These are phyloP conservation scores for Drosophila punjabiensis DNA, from an alignment of 1,140 invertebrate genomes.

Conservation along the genomic window DNA sequence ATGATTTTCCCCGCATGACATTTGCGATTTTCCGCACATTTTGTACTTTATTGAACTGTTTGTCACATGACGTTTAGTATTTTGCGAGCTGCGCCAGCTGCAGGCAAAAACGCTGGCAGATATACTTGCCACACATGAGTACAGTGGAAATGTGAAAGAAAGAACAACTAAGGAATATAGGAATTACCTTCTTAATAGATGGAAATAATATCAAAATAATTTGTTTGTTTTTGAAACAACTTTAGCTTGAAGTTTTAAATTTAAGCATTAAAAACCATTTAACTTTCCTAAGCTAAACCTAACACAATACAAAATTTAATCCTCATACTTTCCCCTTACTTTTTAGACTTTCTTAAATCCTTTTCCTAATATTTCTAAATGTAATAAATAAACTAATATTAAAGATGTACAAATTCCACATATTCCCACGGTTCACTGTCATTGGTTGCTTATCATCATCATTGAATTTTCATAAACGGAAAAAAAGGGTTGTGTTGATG, in stretches of 20 bases:
- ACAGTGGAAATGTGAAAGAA: not conserved
- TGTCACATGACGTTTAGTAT: conserved; percentile 74
- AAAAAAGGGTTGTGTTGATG: conserved; percentile 6
- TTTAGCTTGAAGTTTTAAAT: not conserved
- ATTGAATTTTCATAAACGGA: conserved; percentile 30
- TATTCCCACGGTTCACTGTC: not conserved
- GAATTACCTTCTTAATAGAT: not conserved
- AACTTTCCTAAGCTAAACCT: not conserved
- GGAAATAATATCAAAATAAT: not conserved
- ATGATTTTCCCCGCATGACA: conserved; percentile 76
- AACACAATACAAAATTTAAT: too few relatives aligned
- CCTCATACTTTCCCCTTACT: not conserved
- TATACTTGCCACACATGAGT: conserved; percentile 5
- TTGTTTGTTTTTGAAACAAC: not conserved
- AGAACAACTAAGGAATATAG: not conserved
- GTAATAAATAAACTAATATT: not conserved
- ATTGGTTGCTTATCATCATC: conserved; percentile 8
- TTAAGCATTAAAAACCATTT: not conserved
- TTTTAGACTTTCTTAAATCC: not conserved
- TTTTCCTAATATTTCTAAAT: not conserved
- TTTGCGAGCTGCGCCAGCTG: conserved; percentile 47
- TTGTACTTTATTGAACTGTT: conserved; percentile 84
- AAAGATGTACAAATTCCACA: not conserved
- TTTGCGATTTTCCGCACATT: conserved; percentile 84
- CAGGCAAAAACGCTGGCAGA: conserved; percentile 8